Percentiles rank a stretch among this genome's conserved stretches.
These are phyloP conservation scores for Glareola pratincola DNA, from an alignment of 2,113 vertebrate genomes.

Conservation along the genomic window DNA sequence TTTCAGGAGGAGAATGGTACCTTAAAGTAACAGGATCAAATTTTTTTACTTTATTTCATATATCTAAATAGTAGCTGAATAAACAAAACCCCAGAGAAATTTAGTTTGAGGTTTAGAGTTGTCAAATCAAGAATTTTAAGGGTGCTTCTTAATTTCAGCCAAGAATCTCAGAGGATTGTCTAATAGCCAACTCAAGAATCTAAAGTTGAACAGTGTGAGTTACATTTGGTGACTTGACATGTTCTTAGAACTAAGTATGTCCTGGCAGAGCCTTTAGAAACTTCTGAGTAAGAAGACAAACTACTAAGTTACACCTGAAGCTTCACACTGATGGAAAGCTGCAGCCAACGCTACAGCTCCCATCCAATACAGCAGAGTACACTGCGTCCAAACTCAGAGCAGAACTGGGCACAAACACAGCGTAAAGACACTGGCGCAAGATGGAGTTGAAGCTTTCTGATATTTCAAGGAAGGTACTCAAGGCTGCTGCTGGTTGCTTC, in stretches of 20 bases:
- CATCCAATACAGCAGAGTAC: no score
- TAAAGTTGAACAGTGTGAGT: background rate
- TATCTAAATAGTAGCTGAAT: background rate
- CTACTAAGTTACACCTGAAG: background rate
- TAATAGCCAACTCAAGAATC: background rate
- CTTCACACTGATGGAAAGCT: background rate
- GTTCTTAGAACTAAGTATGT: background rate
- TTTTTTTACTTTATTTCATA: background rate
- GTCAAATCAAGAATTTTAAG: background rate
- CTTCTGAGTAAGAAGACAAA: background rate
- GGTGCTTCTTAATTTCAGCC: background rate
- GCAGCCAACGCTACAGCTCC: background rate
- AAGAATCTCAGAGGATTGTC: background rate
- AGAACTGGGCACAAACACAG: background rate
- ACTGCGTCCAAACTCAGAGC: background rate
- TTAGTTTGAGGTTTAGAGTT: background rate
- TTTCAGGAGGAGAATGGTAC: slow-evolving; percentile 74
- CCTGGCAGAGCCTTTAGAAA: background rate
- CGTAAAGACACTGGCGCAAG: fast-evolving
- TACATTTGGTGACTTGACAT: background rate
- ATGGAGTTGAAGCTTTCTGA: background rate
- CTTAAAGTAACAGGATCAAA: slow-evolving; percentile 42
- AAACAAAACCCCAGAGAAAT: background rate
- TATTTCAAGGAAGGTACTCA: background rate
- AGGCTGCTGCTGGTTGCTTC: background rate